Evolutionary conservation across 2,888 invertebrate species (phyloP), one percentile per base, ranked within the genome.

Genomic region (Nephrocerus scutellatus): DNA sequence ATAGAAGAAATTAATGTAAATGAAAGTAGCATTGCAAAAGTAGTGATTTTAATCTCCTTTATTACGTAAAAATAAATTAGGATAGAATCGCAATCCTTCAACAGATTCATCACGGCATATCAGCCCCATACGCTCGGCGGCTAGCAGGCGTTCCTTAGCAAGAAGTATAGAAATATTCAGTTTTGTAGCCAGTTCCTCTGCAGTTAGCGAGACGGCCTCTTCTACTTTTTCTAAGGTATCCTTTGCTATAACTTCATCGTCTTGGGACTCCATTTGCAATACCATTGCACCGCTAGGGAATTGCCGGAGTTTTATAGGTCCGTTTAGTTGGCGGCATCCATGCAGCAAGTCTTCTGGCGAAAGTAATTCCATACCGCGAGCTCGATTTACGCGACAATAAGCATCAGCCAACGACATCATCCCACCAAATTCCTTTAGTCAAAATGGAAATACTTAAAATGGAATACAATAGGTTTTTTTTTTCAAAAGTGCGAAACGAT

Each of bases 261-360:
- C 76, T 45, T 86, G 80, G 25, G 81, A 80, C 50, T 79, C 78
- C 25, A 90, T 70, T 64, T 96, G 93, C 12, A 98, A 68, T 5
- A 97, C 93, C 73, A 85, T 85, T 2, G 97, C 93, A n/a, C 96
- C 96, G 54, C 91, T 93, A 31, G 88, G 89, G 70, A 96, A 96
- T 51, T 79, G 76, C 43, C 84, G 76, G 23, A 96, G 68, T 39
- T 83, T 84, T 59, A 88, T 75, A 4, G 87, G 84, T 36, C 85
- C 76, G 48, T 56, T 51, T 6, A 70, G 69, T 49, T 72, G 78
- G 66, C 77, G 76, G 72, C 95, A 96, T 13, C 95, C 95, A 70
- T 89, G 84, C 28, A 96, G 70, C 50, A 97, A 74, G 74, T 99
- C 98, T 68, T 97, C 97, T 0, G 97, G 96, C 1, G 98, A 98